Base-by-base conservation (phyloP, 2,797 vertebrate genomes). In the Galago senegalensis region DNA sequence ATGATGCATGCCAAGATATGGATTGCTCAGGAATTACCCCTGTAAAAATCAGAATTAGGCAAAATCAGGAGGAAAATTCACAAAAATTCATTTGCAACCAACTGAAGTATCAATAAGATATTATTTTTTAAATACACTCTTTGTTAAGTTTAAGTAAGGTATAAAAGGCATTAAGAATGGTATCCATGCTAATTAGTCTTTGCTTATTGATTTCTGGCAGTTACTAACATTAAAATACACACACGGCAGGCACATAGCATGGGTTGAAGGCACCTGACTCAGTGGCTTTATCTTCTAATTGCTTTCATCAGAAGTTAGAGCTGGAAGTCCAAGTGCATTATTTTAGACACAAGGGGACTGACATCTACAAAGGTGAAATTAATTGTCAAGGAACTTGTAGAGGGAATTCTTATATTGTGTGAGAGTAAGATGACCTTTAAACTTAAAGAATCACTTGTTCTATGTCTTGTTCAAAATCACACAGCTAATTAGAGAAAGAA, bases 31-130 rank as follows among this genome's bases (percentile, higher is more conserved):
- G 97, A 96, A 43, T 97, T 92, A 97, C 89, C 0, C 1, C 94
- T 0, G 81, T 23, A 5, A 93, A 98, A 98, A 98, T 98, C 97
- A 90, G 95, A 97, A 98, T 96, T 97, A 98, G 93, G 93, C 93
- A 95, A 98, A 98, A 97, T 5, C 29, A 95, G 63, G 93, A 97
- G 18, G 76, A 90, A 94, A 75, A 40, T 75, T 87, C 69, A 86
- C 40, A 90, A 91, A 95, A 60, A 93, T 67, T 95, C 37, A 2
- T 96, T 92, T 94, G 79, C 25, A 97, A 43, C 80, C 95, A 85
- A 85, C 31, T 67, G 87, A 97, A 65, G 73, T 95, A 83, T 95
- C 94, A 93, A 73, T 93, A 96, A 90, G 73, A 95, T 80, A 61
- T 82, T 72, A 94, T 56, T 49, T 61, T 21, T 89, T 92, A 58